Conservation (phyloP, 1,140 invertebrate species). For the Potamilus streckersoni region DNA sequence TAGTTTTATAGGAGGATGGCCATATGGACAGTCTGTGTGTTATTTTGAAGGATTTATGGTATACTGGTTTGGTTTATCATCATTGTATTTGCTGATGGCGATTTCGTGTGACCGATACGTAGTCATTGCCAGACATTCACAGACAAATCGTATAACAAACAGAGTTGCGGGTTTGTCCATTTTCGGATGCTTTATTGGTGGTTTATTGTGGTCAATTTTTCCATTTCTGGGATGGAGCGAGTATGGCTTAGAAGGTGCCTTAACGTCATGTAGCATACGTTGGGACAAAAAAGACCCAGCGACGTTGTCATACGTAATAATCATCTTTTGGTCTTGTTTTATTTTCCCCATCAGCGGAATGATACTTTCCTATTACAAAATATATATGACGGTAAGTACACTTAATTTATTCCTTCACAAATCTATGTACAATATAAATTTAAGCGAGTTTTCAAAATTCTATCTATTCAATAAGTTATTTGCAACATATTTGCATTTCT, state of each 20-base stretch:
- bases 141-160: constrained; percentile 39
- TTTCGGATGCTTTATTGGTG: constrained; percentile 26
- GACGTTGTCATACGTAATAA: constrained; percentile 37
- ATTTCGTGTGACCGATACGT: constrained; percentile 54
- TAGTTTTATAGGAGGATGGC: constrained; percentile 33
- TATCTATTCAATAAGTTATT: too few species aligned
- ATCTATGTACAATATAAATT: too few species aligned
- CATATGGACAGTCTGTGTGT: constrained; percentile 39
- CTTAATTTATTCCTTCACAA: not conserved
- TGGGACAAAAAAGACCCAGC: constrained; percentile 36
- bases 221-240: constrained; percentile 54
- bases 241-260: constrained; percentile 43
- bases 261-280: constrained; percentile 47
- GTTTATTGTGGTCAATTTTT: constrained; percentile 39
- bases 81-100: constrained; percentile 45
- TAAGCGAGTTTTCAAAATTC: too few species aligned
- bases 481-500: too few species aligned
- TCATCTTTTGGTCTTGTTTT: constrained; percentile 48
- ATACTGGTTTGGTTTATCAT: constrained; percentile 46
- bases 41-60: constrained; percentile 47
- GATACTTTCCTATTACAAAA: constrained; percentile 43
- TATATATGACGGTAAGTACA: constrained; percentile 49
- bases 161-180: constrained; percentile 31
- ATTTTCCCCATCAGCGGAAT: constrained; percentile 44
- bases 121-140: constrained; percentile 51